Conservation (phyloP, 2,888 invertebrate genomes). For the Phortica magna region DNA sequence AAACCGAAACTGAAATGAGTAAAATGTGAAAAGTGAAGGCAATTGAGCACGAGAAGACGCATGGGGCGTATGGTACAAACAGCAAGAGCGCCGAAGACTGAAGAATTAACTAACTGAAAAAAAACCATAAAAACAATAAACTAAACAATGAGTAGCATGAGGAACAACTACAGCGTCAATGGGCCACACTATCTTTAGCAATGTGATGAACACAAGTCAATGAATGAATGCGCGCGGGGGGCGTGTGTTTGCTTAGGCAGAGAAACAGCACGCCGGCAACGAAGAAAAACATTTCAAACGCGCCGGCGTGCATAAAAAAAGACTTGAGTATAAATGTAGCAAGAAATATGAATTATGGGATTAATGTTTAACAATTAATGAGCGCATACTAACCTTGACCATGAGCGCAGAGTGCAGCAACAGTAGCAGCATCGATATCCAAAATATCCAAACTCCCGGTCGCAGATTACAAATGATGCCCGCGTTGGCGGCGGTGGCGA, state of each 20-base stretch:
- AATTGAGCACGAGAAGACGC: background rate
- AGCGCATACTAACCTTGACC: constrained; percentile 27
- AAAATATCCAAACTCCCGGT: background rate
- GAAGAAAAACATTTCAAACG: background rate
- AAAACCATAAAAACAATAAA: too few species aligned
- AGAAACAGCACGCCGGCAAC: too few species aligned
- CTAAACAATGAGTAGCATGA: too few species aligned
- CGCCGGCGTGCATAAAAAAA: background rate
- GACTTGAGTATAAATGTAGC: background rate
- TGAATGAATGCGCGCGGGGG: too few species aligned
- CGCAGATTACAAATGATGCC: background rate
- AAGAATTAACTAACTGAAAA: background rate
- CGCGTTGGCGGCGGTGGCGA: background rate
- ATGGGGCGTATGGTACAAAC: too few species aligned
- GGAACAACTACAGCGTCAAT: too few species aligned
- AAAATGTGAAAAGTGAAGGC: background rate
- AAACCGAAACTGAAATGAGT: background rate
- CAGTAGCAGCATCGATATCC: background rate
- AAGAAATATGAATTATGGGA: background rate
- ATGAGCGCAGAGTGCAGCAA: constrained; percentile 14
- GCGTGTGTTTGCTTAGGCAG: too few species aligned
- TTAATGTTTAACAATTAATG: constrained; percentile 13
- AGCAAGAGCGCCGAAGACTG: background rate
- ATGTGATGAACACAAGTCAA: too few species aligned
- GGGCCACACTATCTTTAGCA: too few species aligned